Percentiles rank a stretch among this genome's conserved stretches.
Conservation (phyloP, 2,797 vertebrate species). For the Melanotaenia parkinsoni region DNA sequence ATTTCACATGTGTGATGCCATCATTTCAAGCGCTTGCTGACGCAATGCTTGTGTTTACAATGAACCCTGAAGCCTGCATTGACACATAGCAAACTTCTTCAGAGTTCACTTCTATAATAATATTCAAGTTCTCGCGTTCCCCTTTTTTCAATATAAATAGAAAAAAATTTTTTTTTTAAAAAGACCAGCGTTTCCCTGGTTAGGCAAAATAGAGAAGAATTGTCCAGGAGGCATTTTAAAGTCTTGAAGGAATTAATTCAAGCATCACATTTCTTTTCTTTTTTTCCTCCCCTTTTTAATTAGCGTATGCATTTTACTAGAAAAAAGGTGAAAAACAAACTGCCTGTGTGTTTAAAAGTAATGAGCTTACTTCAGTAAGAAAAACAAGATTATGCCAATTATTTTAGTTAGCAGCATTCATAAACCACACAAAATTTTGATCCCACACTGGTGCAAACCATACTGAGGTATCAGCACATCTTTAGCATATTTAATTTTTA, state of each 20-base stretch:
- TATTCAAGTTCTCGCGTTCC: constrained; percentile 38
- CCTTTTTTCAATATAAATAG: constrained; percentile 56
- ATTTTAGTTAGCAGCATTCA: constrained; percentile 20
- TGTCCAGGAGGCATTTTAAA: constrained; percentile 53
- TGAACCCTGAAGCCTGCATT: constrained; percentile 62
- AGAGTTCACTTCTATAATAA: constrained; percentile 44
- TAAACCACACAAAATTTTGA: constrained; percentile 2
- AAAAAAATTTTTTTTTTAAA: background rate
- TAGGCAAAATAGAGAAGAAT: constrained; percentile 35
- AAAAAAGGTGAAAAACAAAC: constrained; percentile 41
- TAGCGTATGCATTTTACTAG: constrained; percentile 38
- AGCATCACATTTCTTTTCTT: constrained; percentile 43
- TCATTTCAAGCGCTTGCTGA: constrained; percentile 73
- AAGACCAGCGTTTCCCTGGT: constrained; percentile 29
- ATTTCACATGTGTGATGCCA: constrained; percentile 70
- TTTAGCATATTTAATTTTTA: background rate
- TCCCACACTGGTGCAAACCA: background rate
- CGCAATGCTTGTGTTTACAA: constrained; percentile 75
- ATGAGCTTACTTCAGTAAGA: constrained; percentile 34
- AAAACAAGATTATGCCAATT: constrained; percentile 23
- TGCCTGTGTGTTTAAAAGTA: constrained; percentile 24
- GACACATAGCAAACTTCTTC: constrained; percentile 64
- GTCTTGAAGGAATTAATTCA: constrained; percentile 57
- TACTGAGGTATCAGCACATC: background rate
- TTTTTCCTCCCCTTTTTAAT: constrained; percentile 36